These are phyloP conservation scores for Arctocebus calabarensis DNA, from an alignment of 2,797 vertebrate genomes.

Conservation along the genomic window DNA sequence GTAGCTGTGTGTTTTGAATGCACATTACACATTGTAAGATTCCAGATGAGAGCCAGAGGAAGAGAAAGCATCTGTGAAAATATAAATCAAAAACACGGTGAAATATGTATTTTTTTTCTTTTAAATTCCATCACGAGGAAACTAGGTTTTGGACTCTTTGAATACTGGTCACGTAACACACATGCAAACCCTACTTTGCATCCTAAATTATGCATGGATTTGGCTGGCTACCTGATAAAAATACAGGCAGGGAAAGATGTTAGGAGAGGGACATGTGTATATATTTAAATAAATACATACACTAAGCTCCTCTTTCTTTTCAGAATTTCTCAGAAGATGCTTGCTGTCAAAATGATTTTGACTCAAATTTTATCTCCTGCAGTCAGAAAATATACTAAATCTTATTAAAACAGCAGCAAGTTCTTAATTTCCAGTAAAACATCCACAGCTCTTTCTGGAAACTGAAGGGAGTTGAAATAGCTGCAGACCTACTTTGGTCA, in stretches of 20 bases:
- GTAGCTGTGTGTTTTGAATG: slow-evolving; percentile 79
- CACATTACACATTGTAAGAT: slow-evolving; percentile 79
- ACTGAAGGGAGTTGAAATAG: slow-evolving; percentile 80
- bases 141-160: slow-evolving; percentile 49
- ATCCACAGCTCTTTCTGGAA: slow-evolving; percentile 86
- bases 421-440: slow-evolving; percentile 90
- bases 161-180: slow-evolving; percentile 42
- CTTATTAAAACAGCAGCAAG: slow-evolving; percentile 87
- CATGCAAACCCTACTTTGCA: background rate
- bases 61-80: slow-evolving; percentile 80
- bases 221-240: slow-evolving; percentile 68
- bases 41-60: slow-evolving; percentile 71
- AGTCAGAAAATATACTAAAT: slow-evolving; percentile 82
- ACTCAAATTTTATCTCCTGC: slow-evolving; percentile 79
- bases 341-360: slow-evolving; percentile 67
- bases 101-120: background rate
- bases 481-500: slow-evolving; percentile 90
- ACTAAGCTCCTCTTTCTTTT: slow-evolving; percentile 58
- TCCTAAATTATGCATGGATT: slow-evolving; percentile 36
- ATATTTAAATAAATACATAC: slow-evolving; percentile 52
- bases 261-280: background rate
- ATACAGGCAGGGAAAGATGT: slow-evolving; percentile 49
- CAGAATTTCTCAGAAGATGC: slow-evolving; percentile 70
- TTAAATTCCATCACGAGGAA: slow-evolving; percentile 44
- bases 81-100: slow-evolving; percentile 70